A percentile compares a stretch with the other conserved stretches of the same genome.
Conservation (phyloP, 2,888 invertebrate species). For the Halictus ligatus region DNA sequence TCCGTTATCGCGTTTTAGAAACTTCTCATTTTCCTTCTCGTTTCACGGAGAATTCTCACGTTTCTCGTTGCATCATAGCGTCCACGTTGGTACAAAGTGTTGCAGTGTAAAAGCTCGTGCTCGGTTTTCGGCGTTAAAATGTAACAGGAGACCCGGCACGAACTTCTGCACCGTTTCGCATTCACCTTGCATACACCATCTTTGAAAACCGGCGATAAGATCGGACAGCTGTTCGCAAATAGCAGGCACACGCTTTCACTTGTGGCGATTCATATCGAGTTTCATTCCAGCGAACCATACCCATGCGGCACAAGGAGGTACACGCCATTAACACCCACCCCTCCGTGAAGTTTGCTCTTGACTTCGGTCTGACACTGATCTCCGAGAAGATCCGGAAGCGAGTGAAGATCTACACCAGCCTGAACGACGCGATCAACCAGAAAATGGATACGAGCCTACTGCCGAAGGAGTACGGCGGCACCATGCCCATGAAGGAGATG, state of each 20-base stretch:
- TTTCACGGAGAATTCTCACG: background rate
- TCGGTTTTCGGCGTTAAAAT: no score
- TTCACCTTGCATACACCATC: no score
- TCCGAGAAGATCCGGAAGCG: conserved; percentile 91
- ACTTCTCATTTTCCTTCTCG: background rate
- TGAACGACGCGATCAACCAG: conserved; percentile 86
- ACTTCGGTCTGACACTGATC: conserved; percentile 91
- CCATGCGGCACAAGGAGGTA: conserved; percentile 92
- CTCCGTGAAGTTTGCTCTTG: conserved; percentile 90
- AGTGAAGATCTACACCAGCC: conserved; percentile 88
- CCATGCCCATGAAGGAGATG: conserved; percentile 93
- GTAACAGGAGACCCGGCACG: no score
- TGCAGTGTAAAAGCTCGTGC: no score
- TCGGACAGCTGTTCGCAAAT: background rate
- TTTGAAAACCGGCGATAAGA: background rate
- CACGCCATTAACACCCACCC: conserved; percentile 91
- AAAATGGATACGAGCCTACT: conserved; percentile 88
- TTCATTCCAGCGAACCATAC: conserved; percentile 89
- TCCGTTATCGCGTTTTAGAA: background rate
- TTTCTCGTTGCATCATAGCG: background rate
- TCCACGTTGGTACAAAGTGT: no score
- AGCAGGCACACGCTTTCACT: background rate
- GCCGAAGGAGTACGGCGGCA: conserved; percentile 93
- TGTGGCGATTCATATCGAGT: background rate
- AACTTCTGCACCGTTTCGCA: no score